Evolutionary conservation across 2,888 invertebrate species (phyloP).

Genomic region (Torymus tubicola): DNA sequence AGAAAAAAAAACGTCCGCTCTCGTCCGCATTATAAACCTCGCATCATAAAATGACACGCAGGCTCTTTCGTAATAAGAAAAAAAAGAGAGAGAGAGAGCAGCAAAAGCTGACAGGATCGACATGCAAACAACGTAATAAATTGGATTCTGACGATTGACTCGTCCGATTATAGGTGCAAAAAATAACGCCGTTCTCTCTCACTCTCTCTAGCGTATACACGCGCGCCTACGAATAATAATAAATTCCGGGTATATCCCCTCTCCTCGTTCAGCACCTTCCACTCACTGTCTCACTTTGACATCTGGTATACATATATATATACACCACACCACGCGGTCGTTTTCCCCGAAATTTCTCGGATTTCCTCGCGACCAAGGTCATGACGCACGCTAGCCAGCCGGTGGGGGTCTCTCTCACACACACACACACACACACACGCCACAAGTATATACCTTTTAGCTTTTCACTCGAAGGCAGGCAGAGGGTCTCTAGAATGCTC

Average conservation of each 20-base stretch:
- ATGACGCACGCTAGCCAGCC: conserved; percentile 17
- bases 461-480: conserved; percentile 1
- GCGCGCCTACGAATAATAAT: conserved; percentile 11
- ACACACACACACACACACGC: no score
- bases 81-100: no score
- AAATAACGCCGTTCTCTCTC: background rate
- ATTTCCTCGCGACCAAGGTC: conserved; percentile 41
- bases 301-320: conserved; percentile 45
- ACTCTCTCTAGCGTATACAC: background rate
- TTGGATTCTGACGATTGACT: conserved; percentile 32
- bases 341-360: conserved; percentile 29
- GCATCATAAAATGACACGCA: no score
- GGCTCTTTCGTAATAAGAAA: no score
- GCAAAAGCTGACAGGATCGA: background rate
- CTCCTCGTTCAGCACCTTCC: background rate
- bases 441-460: conserved; percentile 11
- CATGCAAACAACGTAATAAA: conserved; percentile 16
- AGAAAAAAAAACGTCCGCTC: no score
- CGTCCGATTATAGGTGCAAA: conserved; percentile 32
- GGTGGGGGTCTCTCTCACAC: conserved; percentile 14
- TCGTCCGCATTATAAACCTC: no score
- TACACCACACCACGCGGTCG: background rate
- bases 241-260: conserved; percentile 22
- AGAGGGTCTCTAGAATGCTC: conserved; percentile 33
- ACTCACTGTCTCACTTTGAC: background rate